Base-by-base conservation (phyloP, 2,888 invertebrate species). In the Ichneumoninae sp. region DNA sequence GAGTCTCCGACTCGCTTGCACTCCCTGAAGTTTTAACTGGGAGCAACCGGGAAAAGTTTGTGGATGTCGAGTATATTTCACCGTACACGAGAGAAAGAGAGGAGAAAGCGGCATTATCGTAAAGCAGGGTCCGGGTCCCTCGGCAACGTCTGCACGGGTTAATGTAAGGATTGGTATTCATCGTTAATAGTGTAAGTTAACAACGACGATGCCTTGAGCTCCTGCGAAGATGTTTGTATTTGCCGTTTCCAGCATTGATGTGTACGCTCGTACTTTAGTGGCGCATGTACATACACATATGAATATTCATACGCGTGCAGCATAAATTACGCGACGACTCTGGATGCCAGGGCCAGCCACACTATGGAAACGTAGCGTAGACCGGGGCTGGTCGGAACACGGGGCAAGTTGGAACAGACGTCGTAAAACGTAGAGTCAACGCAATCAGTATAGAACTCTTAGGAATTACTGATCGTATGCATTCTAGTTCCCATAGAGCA, bases 221-320 rank as follows among this genome's bases (percentile, higher is more conserved):
- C 40, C 50, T n/a, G 7, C n/a, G 26, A 54, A 66, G 50, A 66
- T 68, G 66, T 66, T 76, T 62, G 30, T 76, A 76, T 66, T 76
- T 54, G 19, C 76, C 54, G 66, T 76, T 76, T 76, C 26, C 22
- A 76, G 22, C 44, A 54, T 71, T 76, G 26, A 54, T 6, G 60
- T 60, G 33, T 60, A 74, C 26, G n/a, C 7, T 16, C 30, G 30
- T 68, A 74, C 47, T 30, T 62, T 16, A 16, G 13, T 16, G 6
- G 16, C 30, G 30, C 62, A 1, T 62, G 30, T 30, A 62, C 52
- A 16, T 30, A 54, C 19, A 22, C 52, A 71, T 19, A 66, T 82
- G 76, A 77, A 82, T 82, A 77, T 82, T 82, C 76, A 82, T 82
- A 66, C 36, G 26, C 70, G 62, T 57, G 76, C 47, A 40, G 22